Evolutionary conservation across 2,797 vertebrate species (phyloP), one percentile per base, ranked within the genome.

Genomic region (Onychomys leucogaster): DNA sequence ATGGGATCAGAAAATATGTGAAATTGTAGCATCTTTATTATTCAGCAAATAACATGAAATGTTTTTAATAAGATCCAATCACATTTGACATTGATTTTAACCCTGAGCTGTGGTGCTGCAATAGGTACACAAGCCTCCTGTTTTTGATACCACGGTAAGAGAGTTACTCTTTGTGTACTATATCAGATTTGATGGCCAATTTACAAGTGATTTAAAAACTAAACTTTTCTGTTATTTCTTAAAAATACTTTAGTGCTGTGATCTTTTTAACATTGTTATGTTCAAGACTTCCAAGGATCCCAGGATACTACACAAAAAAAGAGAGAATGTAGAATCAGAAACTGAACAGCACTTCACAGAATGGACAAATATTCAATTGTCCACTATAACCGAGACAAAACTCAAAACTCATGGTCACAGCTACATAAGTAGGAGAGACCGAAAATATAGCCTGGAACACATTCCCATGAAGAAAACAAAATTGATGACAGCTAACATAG

Each of bases 51-150:
- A 76, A 55, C 16, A 23, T 32, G 37, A 1, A 73, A 3, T 43
- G 0, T 83, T 49, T 67, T 67, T 88, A 83, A 41, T 73, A 71
- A 89, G 10, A 0, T 80, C 29, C 84, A 34, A 43, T 82, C 25
- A 63, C 0, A n/a, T 92, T 89, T 92, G 88, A 96, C 82, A 89
- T 12, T 89, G 19, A 63, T 78, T 87, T 96, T 52, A 73, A 94
- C 65, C 29, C 23, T 82, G 29, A 0, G 25, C 16, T 16, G 10
- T 3, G 14, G 41, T 61, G 21, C 21, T 90, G 0, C 23, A 21
- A 41, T 34, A 78, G 23, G 85, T 19, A 5, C 10, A 46, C 43
- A 88, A 81, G 59, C 6, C 6, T 11, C 34, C 52, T 43, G n/a
- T 46, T 59, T 59, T 93, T 12, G 27, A 59, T 34, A 19, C 4